Base-by-base conservation (phyloP, 2,113 vertebrate species). In the Anoplopoma fimbria region DNA sequence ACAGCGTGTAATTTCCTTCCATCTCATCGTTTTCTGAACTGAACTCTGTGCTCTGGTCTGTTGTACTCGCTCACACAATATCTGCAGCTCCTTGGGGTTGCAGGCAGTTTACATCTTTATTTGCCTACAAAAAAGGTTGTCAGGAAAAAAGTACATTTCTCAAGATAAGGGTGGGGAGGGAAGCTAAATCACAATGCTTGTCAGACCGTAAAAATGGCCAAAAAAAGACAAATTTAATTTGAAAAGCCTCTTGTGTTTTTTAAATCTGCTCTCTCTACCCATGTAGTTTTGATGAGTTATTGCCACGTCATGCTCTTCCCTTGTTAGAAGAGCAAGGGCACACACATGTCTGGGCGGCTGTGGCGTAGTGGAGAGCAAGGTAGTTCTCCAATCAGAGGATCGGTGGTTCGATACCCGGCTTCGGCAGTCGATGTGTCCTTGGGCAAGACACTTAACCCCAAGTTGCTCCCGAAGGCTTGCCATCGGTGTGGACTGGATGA, bases 1-100 rank as follows among this genome's bases (percentile, higher is more conserved):
- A 5, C 49, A 4, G 85, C 83, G 69, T 88, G 85, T 89, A 58
- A 91, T 89, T 84, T 75, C 70, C 75, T 87, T 88, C 75, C 88
- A 74, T 81, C 77, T 79, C 71, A 77, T 19, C 19, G 33, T 78
- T 74, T 78, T 72, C 38, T 61, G 45, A 81, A 49, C n/a, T 23
- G n/a, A 72, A 60, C 65, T 38, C 36, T 47, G 75, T 23, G 55
- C 49, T 65, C 49, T 58, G 75, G 36, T 51, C 57, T 65, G 29
- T 40, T 75, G 29, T 19, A 17, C 58, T 60, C 25, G 25, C 69
- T 61, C 60, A 79, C 45, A 75, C 49, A n/a, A n/a, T 1, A 21
- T 3, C 65, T 40, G 38, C 62, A 60, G 58, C 15, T 45, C 57
- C n/a, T n/a, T 29, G 15, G 51, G 6, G 25, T 7, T 36, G 23